Evolutionary conservation across 92 coral and sea anemone genomes (phyloP), one percentile per base, ranked within the genome.

Genomic region (Paramuricea clavata): DNA sequence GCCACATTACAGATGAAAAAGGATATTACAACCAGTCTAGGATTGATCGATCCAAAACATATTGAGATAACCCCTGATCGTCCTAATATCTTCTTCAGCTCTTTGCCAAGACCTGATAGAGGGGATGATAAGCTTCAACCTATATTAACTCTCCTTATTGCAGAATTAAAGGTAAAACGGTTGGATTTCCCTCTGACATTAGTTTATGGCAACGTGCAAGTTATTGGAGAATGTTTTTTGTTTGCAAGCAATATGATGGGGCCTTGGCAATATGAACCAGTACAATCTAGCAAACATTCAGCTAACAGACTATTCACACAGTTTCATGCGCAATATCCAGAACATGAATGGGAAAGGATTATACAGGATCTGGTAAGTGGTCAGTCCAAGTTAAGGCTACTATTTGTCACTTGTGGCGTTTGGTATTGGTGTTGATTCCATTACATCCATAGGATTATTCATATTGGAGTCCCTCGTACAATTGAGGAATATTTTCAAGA

Each of bases 321-420:
- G 69, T 90, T 80, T 52, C 83, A 90, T 81, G 62, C 87, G 69
- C 80, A 86, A 82, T 34, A 74, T 90, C 19, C 80, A 81, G 82
- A 92, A 89, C 70, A 72, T 86, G 43, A 73, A 81, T 12, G 89
- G 59, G 75, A 83, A 74, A 43, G 90, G 75, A 60, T 86, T 26
- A 16, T 62, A 62, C 34, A 62, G 10, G 70, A 62, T 26, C 36
- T 62, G 6, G 70, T 62, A 3, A 26, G 36, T 8, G 65, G 65
- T 5, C 5, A n/a, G 3, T 57, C 65, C 26, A 57, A 57, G 12
- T 25, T 57, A 57, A n/a, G 69, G 31, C 21, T 60, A 30, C 27
- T 90, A 12, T 93, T 93, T 82, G 92, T 84, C 5, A 90, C 93
- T n/a, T 75, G 90, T 86, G 25, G 95, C 93, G 22, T 90, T 93